phyloP scores from a whole-genome alignment of 92 coral and sea anemone genomes.

The Paragorgia papillata region DNA sequence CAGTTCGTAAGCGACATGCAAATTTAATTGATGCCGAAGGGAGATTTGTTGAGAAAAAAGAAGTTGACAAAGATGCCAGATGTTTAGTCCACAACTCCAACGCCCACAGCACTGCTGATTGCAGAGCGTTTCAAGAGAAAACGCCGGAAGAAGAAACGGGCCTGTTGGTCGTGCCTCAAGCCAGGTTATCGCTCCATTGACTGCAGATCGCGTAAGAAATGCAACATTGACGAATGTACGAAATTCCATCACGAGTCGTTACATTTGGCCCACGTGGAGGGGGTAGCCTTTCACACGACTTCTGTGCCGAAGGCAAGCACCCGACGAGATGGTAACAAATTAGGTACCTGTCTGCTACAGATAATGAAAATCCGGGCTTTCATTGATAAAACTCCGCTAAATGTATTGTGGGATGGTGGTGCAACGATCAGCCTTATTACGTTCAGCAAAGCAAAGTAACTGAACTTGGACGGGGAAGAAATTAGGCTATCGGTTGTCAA shows the following conservation, averaged over 20 bases:
- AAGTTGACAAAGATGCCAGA: constrained; percentile 1
- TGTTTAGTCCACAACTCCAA: constrained; percentile 51
- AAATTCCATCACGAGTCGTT: constrained; percentile 8
- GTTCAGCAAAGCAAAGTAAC: constrained; percentile 19
- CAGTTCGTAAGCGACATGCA: constrained; percentile 29
- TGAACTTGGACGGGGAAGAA: constrained; percentile 28
- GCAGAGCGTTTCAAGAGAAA: constrained; percentile 54
- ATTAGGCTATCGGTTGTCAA: constrained; percentile 55
- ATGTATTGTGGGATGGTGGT: constrained; percentile 47
- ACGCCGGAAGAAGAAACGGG: constrained; percentile 50
- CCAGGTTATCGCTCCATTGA: constrained; percentile 53
- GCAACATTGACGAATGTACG: constrained; percentile 7
- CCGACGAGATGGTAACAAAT: constrained; percentile 1
- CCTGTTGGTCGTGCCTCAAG: constrained; percentile 67
- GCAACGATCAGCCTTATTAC: constrained; percentile 51
- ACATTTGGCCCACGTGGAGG: constrained; percentile 20
- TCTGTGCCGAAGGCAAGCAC: neutral
- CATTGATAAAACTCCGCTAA: constrained; percentile 1
- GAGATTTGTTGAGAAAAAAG: constrained; percentile 6
- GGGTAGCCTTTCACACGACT: constrained; percentile 19
- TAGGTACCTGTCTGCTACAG: constrained; percentile 7
- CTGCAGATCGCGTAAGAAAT: constrained; percentile 22
- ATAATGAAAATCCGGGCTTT: constrained; percentile 10
- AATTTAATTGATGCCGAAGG: constrained; percentile 41
- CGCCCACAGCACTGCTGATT: constrained; percentile 53